Base-by-base conservation (phyloP, 2,113 vertebrate species). In the Chlamydotis undulata region DNA sequence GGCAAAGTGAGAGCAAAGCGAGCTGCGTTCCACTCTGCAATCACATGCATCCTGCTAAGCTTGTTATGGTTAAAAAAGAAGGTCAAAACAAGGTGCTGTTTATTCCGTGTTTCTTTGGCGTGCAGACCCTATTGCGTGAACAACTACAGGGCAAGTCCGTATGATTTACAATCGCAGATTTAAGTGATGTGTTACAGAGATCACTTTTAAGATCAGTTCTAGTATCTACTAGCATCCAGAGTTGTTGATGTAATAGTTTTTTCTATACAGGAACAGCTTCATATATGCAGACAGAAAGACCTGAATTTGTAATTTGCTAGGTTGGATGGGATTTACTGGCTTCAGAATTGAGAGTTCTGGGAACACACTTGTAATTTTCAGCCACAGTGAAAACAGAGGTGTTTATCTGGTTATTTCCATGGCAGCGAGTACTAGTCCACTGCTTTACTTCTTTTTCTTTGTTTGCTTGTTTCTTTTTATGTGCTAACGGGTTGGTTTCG, bases 41-140 rank as follows among this genome's bases (percentile, higher is more conserved):
- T 60, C 98, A 98, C 79, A 94, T 81, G 71, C 97, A 87, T 41
- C 98, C 97, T 61, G 96, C 98, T 33, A 98, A 98, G 92, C 96
- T 98, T 45, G 90, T 97, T 60, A 90, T 65, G 84, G 98, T 98
- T 41, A 98, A 97, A 96, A 98, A 98, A 73, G 98, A 98, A 86
- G 98, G 98, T 43, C 97, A 93, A 65, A 98, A 98, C 94, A 98
- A 98, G 98, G 98, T 98, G 94, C 74, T 52, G 19, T 70, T 79
- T 49, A 45, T 47, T 89, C 47, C 43, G 68, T n/a, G 21, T 57
- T 69, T 26, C 9, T 64, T 70, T 67, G 71, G 16, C 2, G 0
- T 19, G 7, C 9, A 39, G 31, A 11, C 41, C 2, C 1, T 33
- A 28, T 23, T 13, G 6, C 11, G 16, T 25, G 47, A 84, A 33